Conservation (phyloP, 2,797 vertebrate species). For the Xiphophorus birchmanni region DNA sequence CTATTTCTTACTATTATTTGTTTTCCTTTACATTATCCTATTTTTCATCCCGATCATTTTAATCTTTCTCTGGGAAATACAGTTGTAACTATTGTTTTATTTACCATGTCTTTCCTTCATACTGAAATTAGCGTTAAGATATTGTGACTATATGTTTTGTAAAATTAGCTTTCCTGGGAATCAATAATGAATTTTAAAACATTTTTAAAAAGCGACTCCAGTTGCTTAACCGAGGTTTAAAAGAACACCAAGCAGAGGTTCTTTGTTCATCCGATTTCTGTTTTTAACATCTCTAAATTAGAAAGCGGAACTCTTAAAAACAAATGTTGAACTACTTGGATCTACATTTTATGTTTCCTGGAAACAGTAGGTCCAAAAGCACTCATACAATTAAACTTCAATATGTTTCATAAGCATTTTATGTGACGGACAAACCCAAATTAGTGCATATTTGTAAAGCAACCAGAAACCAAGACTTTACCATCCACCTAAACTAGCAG, state of each 20-base stretch:
- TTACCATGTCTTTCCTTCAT: background rate
- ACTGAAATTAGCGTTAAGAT: background rate
- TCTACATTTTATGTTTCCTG: background rate
- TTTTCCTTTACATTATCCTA: background rate
- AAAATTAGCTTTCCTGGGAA: background rate
- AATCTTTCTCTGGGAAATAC: background rate
- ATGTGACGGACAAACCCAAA: background rate
- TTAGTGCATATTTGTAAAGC: background rate
- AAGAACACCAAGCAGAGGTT: constrained; percentile 13
- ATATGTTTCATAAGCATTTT: background rate
- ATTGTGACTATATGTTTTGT: background rate
- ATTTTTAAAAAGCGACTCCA: background rate
- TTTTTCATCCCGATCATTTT: background rate
- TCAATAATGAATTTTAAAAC: background rate
- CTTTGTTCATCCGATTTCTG: background rate
- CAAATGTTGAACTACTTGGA: background rate
- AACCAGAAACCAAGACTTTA: background rate
- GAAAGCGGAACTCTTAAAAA: background rate
- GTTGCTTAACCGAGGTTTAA: constrained; percentile 34
- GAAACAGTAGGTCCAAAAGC: background rate
- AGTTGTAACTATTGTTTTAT: background rate
- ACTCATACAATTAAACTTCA: background rate
- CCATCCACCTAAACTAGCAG: too few species aligned
- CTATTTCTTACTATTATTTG: background rate
- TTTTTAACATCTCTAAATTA: background rate